Base-by-base conservation (phyloP, 1,140 invertebrate species). In the Zelostemma sp. region DNA sequence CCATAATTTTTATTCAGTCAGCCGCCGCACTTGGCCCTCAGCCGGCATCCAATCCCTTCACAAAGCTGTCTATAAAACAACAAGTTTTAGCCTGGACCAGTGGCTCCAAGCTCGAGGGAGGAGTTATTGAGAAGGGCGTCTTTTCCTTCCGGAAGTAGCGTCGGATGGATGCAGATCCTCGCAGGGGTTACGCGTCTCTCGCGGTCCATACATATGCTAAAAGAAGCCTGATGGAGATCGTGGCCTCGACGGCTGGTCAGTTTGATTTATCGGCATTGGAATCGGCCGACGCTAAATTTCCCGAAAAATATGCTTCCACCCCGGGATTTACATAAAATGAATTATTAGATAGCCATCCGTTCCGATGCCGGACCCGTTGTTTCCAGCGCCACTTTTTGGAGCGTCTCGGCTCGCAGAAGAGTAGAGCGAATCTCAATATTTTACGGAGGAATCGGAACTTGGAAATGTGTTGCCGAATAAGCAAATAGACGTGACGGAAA, bases 1-100 rank as follows among this genome's bases (percentile, higher is more conserved):
- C 82, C 78, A 78, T 84, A 84, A 84, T 84, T 85, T 84, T 85
- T 85, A 85, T 85, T 80, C 81, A 84, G 80, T 82, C 78, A 80
- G 78, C 62, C 80, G 66, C 62, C 65, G 64, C 61, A 62, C 54
- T 62, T 62, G 57, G 54, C 68, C 54, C 68, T 58, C 58, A 51
- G 41, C 41, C 47, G 58, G 18, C 58, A 31, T 50, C 59, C 59
- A 60, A 68, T 59, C 68, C 43, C 58, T 58, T 66, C 62, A 25
- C 61, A 49, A 40, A 57, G 40, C 62, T 25, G 54, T 55, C 53
- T 49, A 38, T 71, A 69, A 66, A 68, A 72, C 65, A 72, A 66
- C 63, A 70, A 53, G 25, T 43, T 63, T 54, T 12, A 59, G 54
- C 15, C 54, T 54, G 61, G 65, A 62, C 69, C 60, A 41, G 31